These are phyloP conservation scores for Noctuana brunneofusca DNA, from an alignment of 2,888 invertebrate species.

Conservation along the genomic window DNA sequence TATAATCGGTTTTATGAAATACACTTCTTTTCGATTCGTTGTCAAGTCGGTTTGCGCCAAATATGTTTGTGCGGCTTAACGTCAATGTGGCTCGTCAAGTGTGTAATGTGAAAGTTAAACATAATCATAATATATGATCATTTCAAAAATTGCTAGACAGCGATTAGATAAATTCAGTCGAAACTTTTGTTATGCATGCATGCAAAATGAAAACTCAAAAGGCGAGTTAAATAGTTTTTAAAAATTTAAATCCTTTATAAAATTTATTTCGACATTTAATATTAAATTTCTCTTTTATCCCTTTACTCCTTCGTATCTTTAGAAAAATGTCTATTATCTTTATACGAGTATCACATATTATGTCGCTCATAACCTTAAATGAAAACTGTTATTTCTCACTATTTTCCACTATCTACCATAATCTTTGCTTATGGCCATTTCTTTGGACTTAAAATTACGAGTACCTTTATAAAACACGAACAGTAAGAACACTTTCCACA, in stretches of 20 bases:
- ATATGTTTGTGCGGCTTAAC: slow-evolving; percentile 43
- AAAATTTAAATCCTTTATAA: no score
- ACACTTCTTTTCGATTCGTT: slow-evolving; percentile 54
- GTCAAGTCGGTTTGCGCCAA: slow-evolving; percentile 53
- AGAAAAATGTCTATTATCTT: no score
- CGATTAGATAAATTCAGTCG: slow-evolving; percentile 19
- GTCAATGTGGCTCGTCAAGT: slow-evolving; percentile 40
- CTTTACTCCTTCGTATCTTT: background rate
- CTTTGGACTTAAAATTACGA: no score
- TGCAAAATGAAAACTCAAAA: background rate
- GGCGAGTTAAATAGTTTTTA: background rate
- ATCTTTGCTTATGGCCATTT: no score
- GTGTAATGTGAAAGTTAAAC: slow-evolving; percentile 48
- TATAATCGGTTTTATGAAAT: slow-evolving; percentile 76
- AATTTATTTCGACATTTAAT: background rate
- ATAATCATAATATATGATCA: slow-evolving; percentile 44
- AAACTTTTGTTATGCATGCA: background rate
- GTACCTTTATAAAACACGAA: background rate
- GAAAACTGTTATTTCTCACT: no score
- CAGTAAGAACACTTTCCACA: background rate
- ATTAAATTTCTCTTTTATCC: background rate
- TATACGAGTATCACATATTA: no score
- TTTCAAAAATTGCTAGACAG: slow-evolving; percentile 37
- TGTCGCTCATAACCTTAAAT: no score
- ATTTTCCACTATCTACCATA: no score